A percentile compares a stretch with the other conserved stretches of the same genome.
Evolutionary conservation across 2,888 invertebrate genomes (phyloP).

Genomic region (Argyresthia goedartella): DNA sequence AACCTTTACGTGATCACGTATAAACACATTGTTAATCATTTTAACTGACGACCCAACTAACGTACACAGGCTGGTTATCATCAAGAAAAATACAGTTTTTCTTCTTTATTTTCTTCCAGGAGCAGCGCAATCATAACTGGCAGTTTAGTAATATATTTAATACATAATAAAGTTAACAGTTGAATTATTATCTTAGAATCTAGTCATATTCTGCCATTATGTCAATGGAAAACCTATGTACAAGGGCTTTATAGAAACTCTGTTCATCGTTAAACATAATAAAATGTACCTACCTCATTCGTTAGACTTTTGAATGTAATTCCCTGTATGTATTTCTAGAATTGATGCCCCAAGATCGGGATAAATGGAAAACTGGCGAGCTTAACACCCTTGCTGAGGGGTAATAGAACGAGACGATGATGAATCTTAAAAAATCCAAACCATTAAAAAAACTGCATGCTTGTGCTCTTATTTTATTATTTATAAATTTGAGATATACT

Average conservation of each 20-base stretch:
- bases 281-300: conserved; percentile 1
- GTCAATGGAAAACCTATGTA: neutral
- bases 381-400: no score
- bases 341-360: no score
- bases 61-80: no score
- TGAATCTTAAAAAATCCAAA: no score
- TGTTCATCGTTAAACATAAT: neutral
- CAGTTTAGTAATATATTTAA: conserved; percentile 33
- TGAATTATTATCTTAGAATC: neutral
- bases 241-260: neutral
- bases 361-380: no score
- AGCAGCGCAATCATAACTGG: conserved; percentile 50
- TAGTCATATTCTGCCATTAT: neutral
- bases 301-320: no score
- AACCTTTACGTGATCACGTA: neutral
- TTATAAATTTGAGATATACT: no score
- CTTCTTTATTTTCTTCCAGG: conserved; percentile 27
- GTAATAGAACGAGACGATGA: no score
- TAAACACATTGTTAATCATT: neutral
- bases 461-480: no score
- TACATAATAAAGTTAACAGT: conserved; percentile 35
- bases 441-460: no score
- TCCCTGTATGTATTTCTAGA: no score
- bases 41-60: neutral
- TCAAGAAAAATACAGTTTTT: neutral